A percentile compares a stretch with the other conserved stretches of the same genome.
Conservation (phyloP, 1,140 invertebrate species). For the Lepidurus arcticus region DNA sequence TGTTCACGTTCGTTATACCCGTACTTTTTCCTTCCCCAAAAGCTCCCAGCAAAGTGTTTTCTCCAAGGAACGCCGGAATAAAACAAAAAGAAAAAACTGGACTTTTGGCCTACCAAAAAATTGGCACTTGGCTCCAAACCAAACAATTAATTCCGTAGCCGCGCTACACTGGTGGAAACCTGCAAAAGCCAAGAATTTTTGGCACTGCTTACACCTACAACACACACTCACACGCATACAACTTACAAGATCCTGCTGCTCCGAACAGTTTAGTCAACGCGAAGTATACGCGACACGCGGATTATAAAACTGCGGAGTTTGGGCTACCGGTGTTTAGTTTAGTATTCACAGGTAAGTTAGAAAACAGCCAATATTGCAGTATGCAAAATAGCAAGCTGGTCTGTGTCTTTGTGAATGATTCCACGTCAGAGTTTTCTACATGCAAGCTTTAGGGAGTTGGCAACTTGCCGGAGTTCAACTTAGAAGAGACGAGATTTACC, state of each 20-base stretch:
- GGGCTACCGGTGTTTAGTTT: neutral
- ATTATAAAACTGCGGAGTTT: neutral
- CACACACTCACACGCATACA: no score
- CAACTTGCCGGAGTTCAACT: neutral
- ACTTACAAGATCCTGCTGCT: neutral
- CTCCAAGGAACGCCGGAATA: neutral
- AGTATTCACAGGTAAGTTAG: neutral
- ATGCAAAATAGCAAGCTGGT: neutral
- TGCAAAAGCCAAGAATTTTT: neutral
- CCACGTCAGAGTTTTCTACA: neutral
- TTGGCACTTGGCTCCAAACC: neutral
- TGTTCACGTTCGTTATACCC: neutral
- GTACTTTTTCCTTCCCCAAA: neutral
- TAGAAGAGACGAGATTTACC: neutral
- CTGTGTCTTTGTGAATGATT: neutral
- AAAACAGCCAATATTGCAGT: neutral
- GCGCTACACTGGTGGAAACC: neutral
- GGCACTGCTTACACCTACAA: neutral
- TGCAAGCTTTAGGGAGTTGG: neutral
- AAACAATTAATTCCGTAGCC: constrained; percentile 11
- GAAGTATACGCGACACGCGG: neutral
- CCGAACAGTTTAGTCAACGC: neutral
- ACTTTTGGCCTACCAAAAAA: neutral
- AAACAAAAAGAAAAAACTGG: neutral
- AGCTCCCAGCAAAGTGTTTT: neutral